A percentile compares a stretch with the other conserved stretches of the same genome.
phyloP scores from a whole-genome alignment of 2,797 vertebrate species.

The Neopelma chrysocephalum region DNA sequence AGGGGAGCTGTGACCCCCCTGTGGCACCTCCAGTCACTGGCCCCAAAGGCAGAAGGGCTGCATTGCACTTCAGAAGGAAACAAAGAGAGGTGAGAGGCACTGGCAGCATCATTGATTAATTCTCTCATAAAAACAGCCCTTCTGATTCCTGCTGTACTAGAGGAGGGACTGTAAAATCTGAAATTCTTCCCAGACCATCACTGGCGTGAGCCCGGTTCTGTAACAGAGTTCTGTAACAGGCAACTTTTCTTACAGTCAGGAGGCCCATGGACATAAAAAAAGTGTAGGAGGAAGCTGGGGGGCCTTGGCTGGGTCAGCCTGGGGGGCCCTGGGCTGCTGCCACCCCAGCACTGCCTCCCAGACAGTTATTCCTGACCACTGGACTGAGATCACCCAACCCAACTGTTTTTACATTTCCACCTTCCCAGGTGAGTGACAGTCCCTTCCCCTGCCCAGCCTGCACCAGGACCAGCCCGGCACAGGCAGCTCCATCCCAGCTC shows the following conservation, averaged over 20 bases:
- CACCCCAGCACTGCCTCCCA: neutral
- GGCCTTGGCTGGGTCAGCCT: neutral
- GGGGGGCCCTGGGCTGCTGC: neutral
- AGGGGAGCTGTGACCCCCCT: neutral
- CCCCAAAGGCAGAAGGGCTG: neutral
- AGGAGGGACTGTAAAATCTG: neutral
- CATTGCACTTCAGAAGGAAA: neutral
- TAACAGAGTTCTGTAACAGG: rapidly evolving
- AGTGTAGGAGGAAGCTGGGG: rapidly evolving
- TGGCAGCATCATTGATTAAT: neutral
- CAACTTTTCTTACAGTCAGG: neutral
- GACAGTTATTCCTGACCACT: rapidly evolving
- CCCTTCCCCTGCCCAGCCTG: neutral
- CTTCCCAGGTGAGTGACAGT: neutral
- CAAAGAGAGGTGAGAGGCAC: constrained; percentile 1
- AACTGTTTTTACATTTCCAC: rapidly evolving
- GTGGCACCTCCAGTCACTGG: neutral
- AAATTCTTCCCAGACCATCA: neutral
- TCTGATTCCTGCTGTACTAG: rapidly evolving
- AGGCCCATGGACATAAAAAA: neutral
- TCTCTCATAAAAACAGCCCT: neutral
- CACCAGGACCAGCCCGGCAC: neutral
- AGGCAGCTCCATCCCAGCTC: neutral
- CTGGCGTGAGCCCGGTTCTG: neutral
- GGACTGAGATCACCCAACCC: neutral